These are phyloP conservation scores for Mastomys coucha DNA, from an alignment of 2,113 vertebrate genomes.

Conservation along the genomic window DNA sequence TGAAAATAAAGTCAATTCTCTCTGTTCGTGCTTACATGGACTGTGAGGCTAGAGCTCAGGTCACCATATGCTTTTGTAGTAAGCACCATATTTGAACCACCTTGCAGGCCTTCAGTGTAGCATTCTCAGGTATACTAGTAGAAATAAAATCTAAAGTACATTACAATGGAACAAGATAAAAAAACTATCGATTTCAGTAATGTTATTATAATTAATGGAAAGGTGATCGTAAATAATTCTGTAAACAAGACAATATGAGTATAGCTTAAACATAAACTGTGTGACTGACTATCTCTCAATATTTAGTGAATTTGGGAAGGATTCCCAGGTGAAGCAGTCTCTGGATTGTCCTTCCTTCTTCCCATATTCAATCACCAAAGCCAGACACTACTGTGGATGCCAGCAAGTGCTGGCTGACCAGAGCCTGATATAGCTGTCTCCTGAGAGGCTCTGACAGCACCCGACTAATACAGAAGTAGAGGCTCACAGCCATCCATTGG, in stretches of 20 bases:
- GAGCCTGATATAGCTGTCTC: no score
- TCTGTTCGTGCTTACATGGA: no score
- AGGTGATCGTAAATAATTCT: neutral
- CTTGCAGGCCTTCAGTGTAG: no score
- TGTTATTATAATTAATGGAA: neutral
- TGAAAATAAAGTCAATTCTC: neutral
- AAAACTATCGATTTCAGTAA: slow-evolving; percentile 44
- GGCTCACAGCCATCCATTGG: no score
- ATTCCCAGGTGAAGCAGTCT: no score
- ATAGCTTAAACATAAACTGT: slow-evolving; percentile 18
- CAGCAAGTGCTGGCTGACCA: no score
- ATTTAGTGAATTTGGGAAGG: neutral
- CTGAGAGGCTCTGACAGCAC: no score
- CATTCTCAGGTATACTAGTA: neutral
- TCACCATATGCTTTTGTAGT: neutral
- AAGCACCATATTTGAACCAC: neutral
- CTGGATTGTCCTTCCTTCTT: no score
- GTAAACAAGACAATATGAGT: slow-evolving; percentile 3
- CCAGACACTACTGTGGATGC: no score
- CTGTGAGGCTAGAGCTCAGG: neutral
- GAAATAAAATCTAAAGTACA: neutral
- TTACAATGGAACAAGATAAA: neutral
- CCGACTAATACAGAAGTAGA: no score
- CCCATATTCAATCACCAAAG: no score
- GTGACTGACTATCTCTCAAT: neutral